Evolutionary conservation across 2,888 invertebrate genomes (phyloP).

Genomic region (Lithophane socia): DNA sequence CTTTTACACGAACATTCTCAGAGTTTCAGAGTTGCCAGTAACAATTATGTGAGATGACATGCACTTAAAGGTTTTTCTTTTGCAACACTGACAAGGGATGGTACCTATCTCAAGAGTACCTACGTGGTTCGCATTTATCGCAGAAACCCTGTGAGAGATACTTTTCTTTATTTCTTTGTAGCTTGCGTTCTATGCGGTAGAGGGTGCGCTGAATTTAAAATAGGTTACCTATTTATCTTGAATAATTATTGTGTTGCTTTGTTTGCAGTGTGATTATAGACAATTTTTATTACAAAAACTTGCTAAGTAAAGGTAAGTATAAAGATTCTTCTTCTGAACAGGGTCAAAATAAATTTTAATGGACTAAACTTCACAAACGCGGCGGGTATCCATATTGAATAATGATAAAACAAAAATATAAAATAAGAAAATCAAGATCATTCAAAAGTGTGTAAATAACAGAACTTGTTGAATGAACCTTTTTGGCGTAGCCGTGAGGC

Average conservation of each 20-base stretch:
- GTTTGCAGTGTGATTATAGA: not conserved
- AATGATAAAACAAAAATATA: not conserved
- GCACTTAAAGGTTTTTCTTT: constrained; percentile 33
- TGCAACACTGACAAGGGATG: constrained; percentile 48
- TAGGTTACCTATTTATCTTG: not conserved
- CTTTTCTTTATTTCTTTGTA: constrained; percentile 18
- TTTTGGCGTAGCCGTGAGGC: too few relatives aligned
- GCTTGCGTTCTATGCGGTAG: not conserved
- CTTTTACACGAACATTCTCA: not conserved
- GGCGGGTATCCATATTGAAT: not conserved
- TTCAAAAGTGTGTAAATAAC: not conserved
- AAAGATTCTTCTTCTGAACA: not conserved
- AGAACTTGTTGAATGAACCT: not conserved
- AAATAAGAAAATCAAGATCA: not conserved
- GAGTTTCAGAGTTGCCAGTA: constrained; percentile 22
- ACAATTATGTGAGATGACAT: constrained; percentile 52
- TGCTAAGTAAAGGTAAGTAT: too few relatives aligned
- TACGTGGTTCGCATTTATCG: constrained; percentile 36
- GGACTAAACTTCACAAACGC: not conserved
- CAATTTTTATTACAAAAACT: not conserved
- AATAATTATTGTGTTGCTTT: not conserved
- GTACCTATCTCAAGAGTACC: constrained; percentile 33
- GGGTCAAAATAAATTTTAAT: not conserved
- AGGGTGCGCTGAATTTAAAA: constrained; percentile 11
- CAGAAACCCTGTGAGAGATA: constrained; percentile 8